Conservation (phyloP, 2,888 invertebrate species). For the Cataglyphis rosenhaueri region DNA sequence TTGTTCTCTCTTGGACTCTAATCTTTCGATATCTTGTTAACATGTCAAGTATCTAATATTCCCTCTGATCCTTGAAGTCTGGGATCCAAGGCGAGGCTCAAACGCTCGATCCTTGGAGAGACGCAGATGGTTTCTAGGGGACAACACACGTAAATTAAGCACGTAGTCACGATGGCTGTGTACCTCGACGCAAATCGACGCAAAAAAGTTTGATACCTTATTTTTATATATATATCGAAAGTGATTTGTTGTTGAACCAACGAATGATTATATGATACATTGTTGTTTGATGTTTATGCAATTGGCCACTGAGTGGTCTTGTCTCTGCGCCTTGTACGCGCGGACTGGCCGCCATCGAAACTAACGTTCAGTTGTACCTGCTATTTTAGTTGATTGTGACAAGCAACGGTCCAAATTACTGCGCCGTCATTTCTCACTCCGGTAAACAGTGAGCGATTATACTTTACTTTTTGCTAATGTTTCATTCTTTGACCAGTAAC, state of each 20-base stretch:
- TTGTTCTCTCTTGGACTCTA: neutral
- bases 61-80: neutral
- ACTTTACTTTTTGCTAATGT: conserved; percentile 30
- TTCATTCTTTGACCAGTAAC: conserved; percentile 32
- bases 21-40: neutral
- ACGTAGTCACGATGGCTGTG: conserved; percentile 85
- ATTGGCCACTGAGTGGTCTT: conserved; percentile 83
- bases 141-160: conserved; percentile 73
- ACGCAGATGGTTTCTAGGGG: conserved; percentile 65
- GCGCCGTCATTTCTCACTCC: conserved; percentile 73
- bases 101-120: conserved; percentile 41
- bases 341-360: conserved; percentile 76
- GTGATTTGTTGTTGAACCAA: conserved; percentile 82
- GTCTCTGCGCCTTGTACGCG: conserved; percentile 74
- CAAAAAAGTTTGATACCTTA: conserved; percentile 83
- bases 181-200: conserved; percentile 83
- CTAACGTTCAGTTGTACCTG: conserved; percentile 79
- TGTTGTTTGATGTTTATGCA: conserved; percentile 84
- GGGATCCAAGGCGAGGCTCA: conserved; percentile 17
- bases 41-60: neutral
- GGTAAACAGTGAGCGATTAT: conserved; percentile 72
- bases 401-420: conserved; percentile 73
- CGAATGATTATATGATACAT: conserved; percentile 79
- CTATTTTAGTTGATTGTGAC: conserved; percentile 74
- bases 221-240: conserved; percentile 83